Evolutionary conservation across 2,797 vertebrate species (phyloP).

Genomic region (Pelodytes ibericus): DNA sequence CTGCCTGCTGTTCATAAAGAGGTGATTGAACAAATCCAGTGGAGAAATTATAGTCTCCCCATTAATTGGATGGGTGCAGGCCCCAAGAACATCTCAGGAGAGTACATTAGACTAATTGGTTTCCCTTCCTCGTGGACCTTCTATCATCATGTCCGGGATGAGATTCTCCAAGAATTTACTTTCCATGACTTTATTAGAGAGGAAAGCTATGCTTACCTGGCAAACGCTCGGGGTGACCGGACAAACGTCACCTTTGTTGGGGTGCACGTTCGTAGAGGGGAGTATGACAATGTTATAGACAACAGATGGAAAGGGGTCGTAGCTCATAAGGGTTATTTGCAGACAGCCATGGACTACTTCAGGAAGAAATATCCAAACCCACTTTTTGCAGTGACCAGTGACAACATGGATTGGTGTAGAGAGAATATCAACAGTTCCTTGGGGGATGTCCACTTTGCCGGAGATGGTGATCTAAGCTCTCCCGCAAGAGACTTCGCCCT

Average conservation of each 20-base stretch:
- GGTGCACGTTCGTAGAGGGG: slow-evolving; percentile 60
- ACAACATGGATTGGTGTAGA: slow-evolving; percentile 61
- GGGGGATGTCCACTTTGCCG: slow-evolving; percentile 62
- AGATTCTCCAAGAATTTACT: slow-evolving; percentile 60
- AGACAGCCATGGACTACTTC: slow-evolving; percentile 63
- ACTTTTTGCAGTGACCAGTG: slow-evolving; percentile 64
- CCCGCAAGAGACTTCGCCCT: slow-evolving; percentile 60
- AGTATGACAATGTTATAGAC: slow-evolving; percentile 61
- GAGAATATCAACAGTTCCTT: slow-evolving; percentile 51
- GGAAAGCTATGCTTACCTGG: slow-evolving; percentile 42
- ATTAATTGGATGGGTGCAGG: slow-evolving; percentile 64
- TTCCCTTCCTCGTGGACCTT: slow-evolving; percentile 66
- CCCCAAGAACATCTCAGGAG: slow-evolving; percentile 40
- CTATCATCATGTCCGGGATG: slow-evolving; percentile 60
- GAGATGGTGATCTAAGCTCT: slow-evolving; percentile 44
- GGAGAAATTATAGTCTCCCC: slow-evolving; percentile 46
- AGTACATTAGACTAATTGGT: slow-evolving; percentile 39
- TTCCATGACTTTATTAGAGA: slow-evolving; percentile 54
- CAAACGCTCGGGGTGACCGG: neutral
- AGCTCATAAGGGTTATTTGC: slow-evolving; percentile 55
- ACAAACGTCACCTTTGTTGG: slow-evolving; percentile 58
- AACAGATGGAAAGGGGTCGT: slow-evolving; percentile 60
- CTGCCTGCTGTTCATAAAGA: slow-evolving; percentile 34
- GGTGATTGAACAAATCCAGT: neutral
- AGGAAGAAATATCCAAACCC: slow-evolving; percentile 45